These are phyloP conservation scores for Hormaphis cornu DNA, from an alignment of 1,140 invertebrate species.

Conservation along the genomic window DNA sequence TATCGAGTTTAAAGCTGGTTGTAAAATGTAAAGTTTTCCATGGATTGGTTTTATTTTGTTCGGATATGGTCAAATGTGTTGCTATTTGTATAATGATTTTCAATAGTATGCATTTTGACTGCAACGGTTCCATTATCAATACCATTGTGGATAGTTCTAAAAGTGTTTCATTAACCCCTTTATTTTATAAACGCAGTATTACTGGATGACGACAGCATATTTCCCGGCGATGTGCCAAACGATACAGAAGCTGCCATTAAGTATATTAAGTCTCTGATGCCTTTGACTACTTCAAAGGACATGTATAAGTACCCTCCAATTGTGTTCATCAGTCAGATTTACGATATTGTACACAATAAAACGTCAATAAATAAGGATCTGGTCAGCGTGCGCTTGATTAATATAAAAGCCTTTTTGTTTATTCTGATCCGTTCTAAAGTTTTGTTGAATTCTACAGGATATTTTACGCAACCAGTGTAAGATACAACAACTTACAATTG, in stretches of 20 bases:
- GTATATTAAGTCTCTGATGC: conserved; percentile 6
- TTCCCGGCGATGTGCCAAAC: background rate
- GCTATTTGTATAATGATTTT: too few species aligned
- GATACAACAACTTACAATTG: conserved; percentile 27
- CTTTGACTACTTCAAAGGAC: background rate
- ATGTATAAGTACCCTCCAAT: conserved; percentile 22
- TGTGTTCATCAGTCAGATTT: conserved; percentile 24
- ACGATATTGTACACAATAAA: conserved; percentile 27
- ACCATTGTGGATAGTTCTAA: too few species aligned
- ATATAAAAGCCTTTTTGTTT: background rate
- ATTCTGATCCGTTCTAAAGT: background rate
- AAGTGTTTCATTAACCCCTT: too few species aligned
- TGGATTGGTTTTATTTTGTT: too few species aligned
- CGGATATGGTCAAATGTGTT: too few species aligned
- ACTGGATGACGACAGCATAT: conserved; percentile 1
- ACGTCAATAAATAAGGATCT: conserved; percentile 23
- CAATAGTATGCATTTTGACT: too few species aligned
- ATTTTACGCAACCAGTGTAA: conserved; percentile 18
- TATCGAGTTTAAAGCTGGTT: too few species aligned
- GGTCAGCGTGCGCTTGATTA: background rate
- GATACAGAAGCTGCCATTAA: conserved; percentile 31
- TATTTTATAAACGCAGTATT: too few species aligned
- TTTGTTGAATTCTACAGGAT: background rate
- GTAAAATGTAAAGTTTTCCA: too few species aligned
- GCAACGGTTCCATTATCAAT: too few species aligned